Evolutionary conservation across 2,888 invertebrate genomes (phyloP).

Genomic region (Drosophila rellima): DNA sequence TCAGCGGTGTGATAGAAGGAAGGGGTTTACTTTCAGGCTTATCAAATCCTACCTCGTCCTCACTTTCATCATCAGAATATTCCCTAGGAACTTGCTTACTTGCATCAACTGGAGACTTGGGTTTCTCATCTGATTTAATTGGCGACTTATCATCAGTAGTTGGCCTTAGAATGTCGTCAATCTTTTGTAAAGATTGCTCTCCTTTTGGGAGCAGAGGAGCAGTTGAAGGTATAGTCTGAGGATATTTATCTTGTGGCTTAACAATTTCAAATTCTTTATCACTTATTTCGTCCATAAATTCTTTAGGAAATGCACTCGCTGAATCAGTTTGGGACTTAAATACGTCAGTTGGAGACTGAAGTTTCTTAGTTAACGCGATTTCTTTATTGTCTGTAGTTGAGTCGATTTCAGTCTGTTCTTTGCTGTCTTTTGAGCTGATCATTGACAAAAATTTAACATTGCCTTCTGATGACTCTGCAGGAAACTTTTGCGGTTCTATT

Average conservation of each 20-base stretch:
- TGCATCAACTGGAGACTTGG: not conserved
- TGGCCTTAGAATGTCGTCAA: not conserved
- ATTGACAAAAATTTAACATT: not conserved
- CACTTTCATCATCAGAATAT: constrained; percentile 1
- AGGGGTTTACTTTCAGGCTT: not conserved
- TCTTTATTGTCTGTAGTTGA: not conserved
- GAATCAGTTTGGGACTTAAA: not conserved
- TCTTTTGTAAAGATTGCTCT: not conserved
- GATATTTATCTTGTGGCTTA: constrained; percentile 4
- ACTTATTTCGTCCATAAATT: constrained; percentile 18
- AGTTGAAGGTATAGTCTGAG: not conserved
- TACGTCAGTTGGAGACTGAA: not conserved
- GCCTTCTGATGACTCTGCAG: constrained; percentile 12
- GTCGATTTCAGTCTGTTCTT: not conserved
- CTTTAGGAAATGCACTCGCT: not conserved
- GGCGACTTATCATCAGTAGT: not conserved
- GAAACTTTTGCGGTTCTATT: constrained; percentile 34
- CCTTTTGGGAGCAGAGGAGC: not conserved
- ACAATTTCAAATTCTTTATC: constrained; percentile 9
- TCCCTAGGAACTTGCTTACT: not conserved
- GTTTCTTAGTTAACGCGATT: not conserved
- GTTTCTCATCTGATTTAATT: not conserved
- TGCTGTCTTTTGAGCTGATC: not conserved
- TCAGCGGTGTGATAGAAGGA: not conserved
- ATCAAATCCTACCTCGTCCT: not conserved